Conservation (phyloP, 2,113 vertebrate genomes). For the Charadrius vociferus region DNA sequence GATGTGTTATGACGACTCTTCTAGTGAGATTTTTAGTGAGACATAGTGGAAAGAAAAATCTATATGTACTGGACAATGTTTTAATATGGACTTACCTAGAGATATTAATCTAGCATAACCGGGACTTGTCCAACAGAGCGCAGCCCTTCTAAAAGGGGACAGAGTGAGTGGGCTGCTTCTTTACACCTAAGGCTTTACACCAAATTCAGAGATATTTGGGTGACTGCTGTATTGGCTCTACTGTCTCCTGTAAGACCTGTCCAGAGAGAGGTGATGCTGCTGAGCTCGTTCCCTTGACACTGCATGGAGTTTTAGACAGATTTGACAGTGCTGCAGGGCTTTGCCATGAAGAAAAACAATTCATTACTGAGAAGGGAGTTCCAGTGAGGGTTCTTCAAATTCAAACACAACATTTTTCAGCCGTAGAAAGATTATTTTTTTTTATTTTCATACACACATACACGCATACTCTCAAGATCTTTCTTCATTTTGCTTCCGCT, state of each 20-base stretch:
- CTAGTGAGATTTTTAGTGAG: background rate
- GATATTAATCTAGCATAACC: background rate
- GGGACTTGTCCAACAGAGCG: background rate
- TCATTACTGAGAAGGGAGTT: slow-evolving; percentile 35
- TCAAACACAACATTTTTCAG: slow-evolving; percentile 46
- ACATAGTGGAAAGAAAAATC: background rate
- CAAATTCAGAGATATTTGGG: background rate
- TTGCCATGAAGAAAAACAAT: background rate
- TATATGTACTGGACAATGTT: background rate
- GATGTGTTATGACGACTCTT: background rate
- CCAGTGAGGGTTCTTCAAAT: slow-evolving; percentile 38
- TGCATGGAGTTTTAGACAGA: background rate
- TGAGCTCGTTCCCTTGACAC: background rate
- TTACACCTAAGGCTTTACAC: background rate
- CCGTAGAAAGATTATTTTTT: slow-evolving; percentile 12
- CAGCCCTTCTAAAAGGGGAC: background rate
- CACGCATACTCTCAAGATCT: background rate
- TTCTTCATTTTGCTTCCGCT: slow-evolving; percentile 51
- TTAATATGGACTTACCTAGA: background rate
- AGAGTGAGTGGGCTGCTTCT: background rate
- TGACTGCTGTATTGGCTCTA: background rate
- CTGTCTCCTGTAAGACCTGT: background rate
- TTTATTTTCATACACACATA: slow-evolving; percentile 16
- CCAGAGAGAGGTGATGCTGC: background rate
- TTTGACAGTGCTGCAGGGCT: slow-evolving; percentile 35